These are phyloP conservation scores for Chlorodrepanis virens DNA, from an alignment of 2,113 vertebrate genomes.

Conservation along the genomic window DNA sequence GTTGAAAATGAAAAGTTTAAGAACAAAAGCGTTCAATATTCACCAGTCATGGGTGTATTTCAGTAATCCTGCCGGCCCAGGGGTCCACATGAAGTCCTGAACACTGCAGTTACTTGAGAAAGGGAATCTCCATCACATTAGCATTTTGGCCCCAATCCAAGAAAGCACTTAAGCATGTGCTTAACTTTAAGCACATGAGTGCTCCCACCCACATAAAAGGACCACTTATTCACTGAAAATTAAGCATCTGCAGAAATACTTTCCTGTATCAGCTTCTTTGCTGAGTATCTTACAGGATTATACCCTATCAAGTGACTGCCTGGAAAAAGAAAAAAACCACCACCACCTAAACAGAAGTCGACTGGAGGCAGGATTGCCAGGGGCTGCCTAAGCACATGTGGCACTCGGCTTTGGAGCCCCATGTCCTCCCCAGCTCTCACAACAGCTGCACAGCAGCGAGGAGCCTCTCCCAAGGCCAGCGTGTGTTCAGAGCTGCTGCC, in stretches of 20 bases:
- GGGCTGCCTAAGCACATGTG: not conserved
- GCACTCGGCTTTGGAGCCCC: not conserved
- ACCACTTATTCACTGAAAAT: constrained; percentile 51
- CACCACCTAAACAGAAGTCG: not conserved
- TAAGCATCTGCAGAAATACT: constrained; percentile 57
- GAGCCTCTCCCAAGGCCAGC: not conserved
- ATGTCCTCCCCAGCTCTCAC: not conserved
- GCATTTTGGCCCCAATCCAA: constrained; percentile 36
- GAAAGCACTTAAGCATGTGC: constrained; percentile 62
- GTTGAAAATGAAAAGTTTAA: not conserved
- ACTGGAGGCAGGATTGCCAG: not conserved
- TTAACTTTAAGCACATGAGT: constrained; percentile 65
- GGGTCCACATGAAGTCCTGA: not conserved
- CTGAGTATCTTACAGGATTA: constrained; percentile 33
- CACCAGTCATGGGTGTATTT: not conserved
- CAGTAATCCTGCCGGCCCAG: not conserved
- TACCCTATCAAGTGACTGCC: constrained; percentile 17
- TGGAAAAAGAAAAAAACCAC: not conserved
- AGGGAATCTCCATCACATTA: constrained; percentile 5
- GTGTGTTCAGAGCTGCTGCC: not conserved
- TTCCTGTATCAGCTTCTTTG: constrained; percentile 35
- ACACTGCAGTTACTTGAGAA: constrained; percentile 39
- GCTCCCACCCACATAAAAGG: constrained; percentile 60
- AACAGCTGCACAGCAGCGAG: constrained; percentile 42
- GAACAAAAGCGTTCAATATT: not conserved